Base-by-base conservation (phyloP, 2,113 vertebrate genomes). In the Miniopterus natalensis region DNA sequence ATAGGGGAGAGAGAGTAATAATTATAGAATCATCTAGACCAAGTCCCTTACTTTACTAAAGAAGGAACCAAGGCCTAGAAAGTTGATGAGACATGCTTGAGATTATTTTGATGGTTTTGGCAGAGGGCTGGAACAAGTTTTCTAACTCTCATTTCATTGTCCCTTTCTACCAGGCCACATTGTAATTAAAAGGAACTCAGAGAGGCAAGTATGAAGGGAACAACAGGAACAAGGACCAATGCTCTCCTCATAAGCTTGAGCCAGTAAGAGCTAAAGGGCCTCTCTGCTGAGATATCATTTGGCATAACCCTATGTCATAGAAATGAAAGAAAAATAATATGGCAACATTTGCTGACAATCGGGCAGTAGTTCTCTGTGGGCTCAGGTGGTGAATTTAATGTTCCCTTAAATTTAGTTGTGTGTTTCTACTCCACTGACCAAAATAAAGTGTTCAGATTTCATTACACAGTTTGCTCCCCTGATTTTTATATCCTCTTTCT, bases 381-480 rank as follows among this genome's bases (percentile, higher is more conserved):
- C 14, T 63, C 80, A 61, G 51, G 84, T 70, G 59, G 68, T 59
- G 45, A 96, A 93, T 88, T 83, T 84, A 84, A 91, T 84, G 70
- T 73, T 84, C 61, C 27, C 4, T 77, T 57, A 83, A 91, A 83
- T 66, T 63, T 74, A 80, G 49, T 68, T 73, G 71, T 90, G 61
- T 77, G 84, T 95, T 36, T 36, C 45, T 91, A 77, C 61, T 91
- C 84, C 66, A 85, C 63, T 88, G 68, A 53, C 31, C 71, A 49
- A 94, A 94, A 91, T 59, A 74, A 91, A 95, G 18, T 66, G 55
- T 89, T 92, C 9, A 4, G 20, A 94, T 87, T 93, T 96, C 51
- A 79, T 93, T 90, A 86, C 11, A 73, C 9, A n/a, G 42, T 86
- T 93, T 57, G 36, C 17, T 87, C 21, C 18, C 47, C n/a, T 93